Conservation (phyloP, 1,140 invertebrate genomes). For the Coelopa frigida region DNA sequence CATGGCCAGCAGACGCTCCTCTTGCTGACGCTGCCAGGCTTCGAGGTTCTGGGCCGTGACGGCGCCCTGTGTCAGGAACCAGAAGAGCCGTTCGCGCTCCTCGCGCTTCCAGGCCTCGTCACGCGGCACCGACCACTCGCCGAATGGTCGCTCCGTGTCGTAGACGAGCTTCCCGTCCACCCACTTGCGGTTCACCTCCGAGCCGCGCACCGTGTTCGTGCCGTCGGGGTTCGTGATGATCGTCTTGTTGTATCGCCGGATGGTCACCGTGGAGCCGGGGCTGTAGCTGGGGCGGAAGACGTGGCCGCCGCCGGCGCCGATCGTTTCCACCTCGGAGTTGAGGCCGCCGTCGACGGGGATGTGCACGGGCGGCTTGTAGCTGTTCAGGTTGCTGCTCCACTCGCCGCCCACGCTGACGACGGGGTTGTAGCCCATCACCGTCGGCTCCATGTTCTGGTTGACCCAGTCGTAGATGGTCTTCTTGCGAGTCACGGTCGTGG, state of each 20-base stretch:
- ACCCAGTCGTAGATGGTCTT: constrained; percentile 30
- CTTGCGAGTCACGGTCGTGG: constrained; percentile 20
- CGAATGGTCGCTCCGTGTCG: constrained; percentile 28
- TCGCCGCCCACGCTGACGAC: constrained; percentile 21
- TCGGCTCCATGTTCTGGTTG: constrained; percentile 26
- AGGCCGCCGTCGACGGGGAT: constrained; percentile 4
- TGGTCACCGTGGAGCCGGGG: constrained; percentile 20
- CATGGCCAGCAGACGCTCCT: constrained; percentile 30
- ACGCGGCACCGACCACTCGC: constrained; percentile 18
- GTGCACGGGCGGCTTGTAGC: constrained; percentile 9
- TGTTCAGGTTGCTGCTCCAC: not conserved
- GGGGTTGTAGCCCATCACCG: constrained; percentile 29
- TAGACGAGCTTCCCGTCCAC: constrained; percentile 32
- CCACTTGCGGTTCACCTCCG: constrained; percentile 30
- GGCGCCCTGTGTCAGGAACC: constrained; percentile 21
- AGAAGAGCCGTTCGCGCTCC: constrained; percentile 39
- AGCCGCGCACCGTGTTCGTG: constrained; percentile 26
- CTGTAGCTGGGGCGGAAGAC: constrained; percentile 10
- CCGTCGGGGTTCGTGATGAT: constrained; percentile 28
- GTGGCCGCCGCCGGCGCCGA: not conserved
- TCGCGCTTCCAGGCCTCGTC: constrained; percentile 40
- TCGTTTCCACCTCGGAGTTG: constrained; percentile 9
- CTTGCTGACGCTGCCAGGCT: constrained; percentile 38
- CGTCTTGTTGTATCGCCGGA: constrained; percentile 28
- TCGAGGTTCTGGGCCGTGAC: constrained; percentile 25